Conservation (phyloP, 2,888 invertebrate species). For the Melanostoma scalare region DNA sequence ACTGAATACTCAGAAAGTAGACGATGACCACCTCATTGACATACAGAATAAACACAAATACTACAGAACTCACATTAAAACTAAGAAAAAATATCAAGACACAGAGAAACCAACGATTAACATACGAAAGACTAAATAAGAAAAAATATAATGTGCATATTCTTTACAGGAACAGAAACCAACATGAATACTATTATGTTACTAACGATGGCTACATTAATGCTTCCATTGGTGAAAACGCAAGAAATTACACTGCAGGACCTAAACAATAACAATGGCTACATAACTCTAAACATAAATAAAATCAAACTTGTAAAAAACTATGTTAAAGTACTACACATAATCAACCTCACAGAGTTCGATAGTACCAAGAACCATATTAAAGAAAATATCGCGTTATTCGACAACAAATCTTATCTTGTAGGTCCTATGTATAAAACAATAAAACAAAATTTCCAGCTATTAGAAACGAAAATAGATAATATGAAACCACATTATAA, state of each 20-base stretch:
- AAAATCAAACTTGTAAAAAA: background rate
- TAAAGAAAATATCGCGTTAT: conserved; percentile 45
- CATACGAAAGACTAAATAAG: conserved; percentile 13
- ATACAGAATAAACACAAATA: conserved; percentile 59
- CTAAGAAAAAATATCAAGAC: conserved; percentile 61
- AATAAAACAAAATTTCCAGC: conserved; percentile 9
- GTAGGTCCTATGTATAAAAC: conserved; percentile 2
- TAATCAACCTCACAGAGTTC: conserved; percentile 27
- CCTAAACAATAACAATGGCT: conserved; percentile 18
- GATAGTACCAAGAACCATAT: conserved; percentile 40
- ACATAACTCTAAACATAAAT: conserved; percentile 1
- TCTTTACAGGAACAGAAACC: background rate
- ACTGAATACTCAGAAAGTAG: conserved; percentile 44
- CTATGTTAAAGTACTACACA: conserved; percentile 23
- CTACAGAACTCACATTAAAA: conserved; percentile 64
- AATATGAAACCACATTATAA: conserved; percentile 1
- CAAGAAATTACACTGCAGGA: background rate
- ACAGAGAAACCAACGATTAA: conserved; percentile 21
- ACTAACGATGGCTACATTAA: background rate
- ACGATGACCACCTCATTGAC: conserved; percentile 57
- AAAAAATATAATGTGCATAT: background rate
- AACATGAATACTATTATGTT: background rate
- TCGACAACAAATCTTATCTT: background rate
- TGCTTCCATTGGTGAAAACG: background rate
- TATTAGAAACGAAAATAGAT: conserved; percentile 26